Percentiles rank a stretch among this genome's conserved stretches.
These are phyloP conservation scores for Drosophila acutilabella DNA, from an alignment of 2,888 invertebrate species.

Conservation along the genomic window DNA sequence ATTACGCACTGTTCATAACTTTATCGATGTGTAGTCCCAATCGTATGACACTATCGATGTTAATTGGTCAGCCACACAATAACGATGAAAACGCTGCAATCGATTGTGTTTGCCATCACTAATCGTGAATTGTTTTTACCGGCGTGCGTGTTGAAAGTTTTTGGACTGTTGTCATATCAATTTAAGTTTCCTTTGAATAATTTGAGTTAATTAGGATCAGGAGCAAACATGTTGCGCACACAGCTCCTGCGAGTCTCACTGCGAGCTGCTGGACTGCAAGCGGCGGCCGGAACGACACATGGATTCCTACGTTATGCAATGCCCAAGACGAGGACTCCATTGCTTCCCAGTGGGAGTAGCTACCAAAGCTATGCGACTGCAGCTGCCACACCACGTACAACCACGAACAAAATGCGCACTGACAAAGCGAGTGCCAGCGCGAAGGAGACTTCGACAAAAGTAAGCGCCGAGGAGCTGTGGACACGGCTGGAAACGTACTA, in stretches of 20 bases:
- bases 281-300: neutral
- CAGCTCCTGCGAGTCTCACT: constrained; percentile 36
- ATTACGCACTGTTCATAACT: too few species aligned
- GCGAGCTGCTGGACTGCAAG: constrained; percentile 2
- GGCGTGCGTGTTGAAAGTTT: constrained; percentile 35
- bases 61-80: too few species aligned
- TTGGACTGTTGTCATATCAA: neutral
- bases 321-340: constrained; percentile 9
- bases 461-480: constrained; percentile 55
- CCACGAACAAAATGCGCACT: constrained; percentile 13
- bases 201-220: neutral
- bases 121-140: constrained; percentile 37
- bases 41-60: constrained; percentile 6
- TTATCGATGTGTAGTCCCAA: too few species aligned
- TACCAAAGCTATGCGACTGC: constrained; percentile 28
- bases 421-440: neutral
- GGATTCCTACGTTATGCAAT: constrained; percentile 47
- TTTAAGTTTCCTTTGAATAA: constrained; percentile 11
- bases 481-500: constrained; percentile 67
- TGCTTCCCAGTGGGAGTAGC: neutral
- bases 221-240: constrained; percentile 47
- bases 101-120: neutral
- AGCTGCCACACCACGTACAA: neutral
- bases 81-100: neutral
- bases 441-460: neutral